Evolutionary conservation across 2,113 vertebrate genomes (phyloP).

Genomic region (Tychaedon coryphoeus): DNA sequence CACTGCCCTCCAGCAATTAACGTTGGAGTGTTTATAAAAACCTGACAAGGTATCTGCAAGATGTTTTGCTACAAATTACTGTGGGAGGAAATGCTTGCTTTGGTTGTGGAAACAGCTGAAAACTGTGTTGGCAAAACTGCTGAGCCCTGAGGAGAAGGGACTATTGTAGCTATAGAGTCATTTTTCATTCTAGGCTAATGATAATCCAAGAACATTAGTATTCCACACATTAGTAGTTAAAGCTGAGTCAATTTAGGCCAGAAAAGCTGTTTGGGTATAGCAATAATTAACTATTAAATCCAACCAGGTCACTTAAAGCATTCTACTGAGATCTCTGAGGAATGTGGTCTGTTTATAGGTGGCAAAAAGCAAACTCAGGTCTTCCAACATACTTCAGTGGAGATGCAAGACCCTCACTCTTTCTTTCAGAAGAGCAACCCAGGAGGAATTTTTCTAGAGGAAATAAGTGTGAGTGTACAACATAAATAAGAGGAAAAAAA

Average conservation of each 20-base stretch:
- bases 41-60: not conserved
- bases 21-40: not conserved
- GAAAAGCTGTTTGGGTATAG: not conserved
- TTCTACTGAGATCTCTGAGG: not conserved
- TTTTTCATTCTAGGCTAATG: constrained; percentile 25
- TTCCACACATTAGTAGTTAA: constrained; percentile 24
- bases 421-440: not conserved
- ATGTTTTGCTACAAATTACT: not conserved
- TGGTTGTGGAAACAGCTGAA: not conserved
- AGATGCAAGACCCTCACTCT: not conserved
- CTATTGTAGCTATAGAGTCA: not conserved
- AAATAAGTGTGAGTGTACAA: not conserved
- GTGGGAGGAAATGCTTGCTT: not conserved
- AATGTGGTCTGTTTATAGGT: not conserved
- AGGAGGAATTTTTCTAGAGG: not conserved
- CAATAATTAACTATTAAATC: constrained; percentile 48
- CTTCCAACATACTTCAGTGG: not conserved
- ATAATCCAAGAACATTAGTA: constrained; percentile 30
- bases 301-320: not conserved
- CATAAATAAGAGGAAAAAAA: not conserved
- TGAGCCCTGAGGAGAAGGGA: not conserved
- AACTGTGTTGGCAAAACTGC: not conserved
- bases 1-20: not conserved
- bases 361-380: not conserved
- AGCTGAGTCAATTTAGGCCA: constrained; percentile 17